Conservation (phyloP, 2,797 vertebrate genomes). For the Tangara arthus region DNA sequence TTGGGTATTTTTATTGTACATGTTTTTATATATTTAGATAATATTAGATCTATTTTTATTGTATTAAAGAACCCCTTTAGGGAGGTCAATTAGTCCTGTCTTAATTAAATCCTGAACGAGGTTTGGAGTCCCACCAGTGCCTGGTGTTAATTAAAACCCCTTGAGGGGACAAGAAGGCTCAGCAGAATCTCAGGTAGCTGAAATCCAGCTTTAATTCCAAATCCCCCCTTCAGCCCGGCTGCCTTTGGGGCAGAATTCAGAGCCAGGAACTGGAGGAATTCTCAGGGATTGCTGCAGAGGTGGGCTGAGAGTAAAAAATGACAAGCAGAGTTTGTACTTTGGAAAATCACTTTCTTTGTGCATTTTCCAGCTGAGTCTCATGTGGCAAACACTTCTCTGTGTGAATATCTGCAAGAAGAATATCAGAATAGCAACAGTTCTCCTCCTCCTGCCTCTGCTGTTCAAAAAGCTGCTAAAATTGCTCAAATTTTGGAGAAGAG, state of each 20-base stretch:
- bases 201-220: not conserved
- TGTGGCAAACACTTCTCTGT: not conserved
- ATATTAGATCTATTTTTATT: not conserved
- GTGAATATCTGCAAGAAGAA: not conserved
- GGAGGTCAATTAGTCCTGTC: not conserved
- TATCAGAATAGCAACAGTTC: not conserved
- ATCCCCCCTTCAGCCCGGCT: not conserved
- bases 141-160: not conserved
- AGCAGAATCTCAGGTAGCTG: not conserved
- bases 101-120: not conserved
- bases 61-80: not conserved
- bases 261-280: not conserved
- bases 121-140: not conserved
- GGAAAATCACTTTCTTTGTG: not conserved
- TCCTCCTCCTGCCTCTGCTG: not conserved
- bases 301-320: not conserved
- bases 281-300: not conserved
- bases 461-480: not conserved
- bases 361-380: not conserved
- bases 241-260: not conserved
- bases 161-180: not conserved
- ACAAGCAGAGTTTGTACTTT: not conserved
- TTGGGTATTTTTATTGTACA: not conserved
- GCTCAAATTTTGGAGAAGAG: not conserved
- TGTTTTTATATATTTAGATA: not conserved